These are phyloP conservation scores for Epistrophe eligans DNA, from an alignment of 2,888 invertebrate species.

Conservation along the genomic window DNA sequence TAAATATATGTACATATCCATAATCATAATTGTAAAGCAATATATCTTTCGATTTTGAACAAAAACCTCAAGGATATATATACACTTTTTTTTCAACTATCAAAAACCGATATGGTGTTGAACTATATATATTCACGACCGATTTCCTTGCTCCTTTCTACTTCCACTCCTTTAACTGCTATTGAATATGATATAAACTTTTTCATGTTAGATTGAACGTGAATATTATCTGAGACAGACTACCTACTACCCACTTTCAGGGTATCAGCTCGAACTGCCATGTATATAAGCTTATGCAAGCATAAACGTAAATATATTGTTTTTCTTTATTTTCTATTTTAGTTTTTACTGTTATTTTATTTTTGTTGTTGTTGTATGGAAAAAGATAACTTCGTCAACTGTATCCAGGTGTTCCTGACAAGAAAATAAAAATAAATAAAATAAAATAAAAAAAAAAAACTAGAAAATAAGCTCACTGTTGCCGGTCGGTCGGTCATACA, in stretches of 20 bases:
- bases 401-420: conserved; percentile 68
- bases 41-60: conserved; percentile 40
- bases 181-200: conserved; percentile 6
- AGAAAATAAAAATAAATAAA: conserved; percentile 21
- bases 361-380: not conserved
- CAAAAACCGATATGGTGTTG: not conserved
- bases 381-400: conserved; percentile 50
- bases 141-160: not conserved
- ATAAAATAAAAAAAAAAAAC: conserved; percentile 14
- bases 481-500: not conserved
- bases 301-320: conserved; percentile 6
- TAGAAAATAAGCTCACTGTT: conserved; percentile 31
- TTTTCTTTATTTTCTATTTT: conserved; percentile 24
- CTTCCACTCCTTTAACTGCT: not conserved
- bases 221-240: conserved; percentile 20
- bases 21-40: conserved; percentile 25
- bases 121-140: conserved; percentile 1
- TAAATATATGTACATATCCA: not conserved
- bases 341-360: not conserved
- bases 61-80: conserved; percentile 28
- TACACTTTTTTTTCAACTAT: conserved; percentile 6
- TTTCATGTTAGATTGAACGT: conserved; percentile 21
- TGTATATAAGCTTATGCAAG: conserved; percentile 57
- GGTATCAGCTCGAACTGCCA: not conserved
- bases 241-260: conserved; percentile 7